Evolutionary conservation across 2,113 vertebrate genomes (phyloP).

Genomic region (Corythornis madagascariensis): DNA sequence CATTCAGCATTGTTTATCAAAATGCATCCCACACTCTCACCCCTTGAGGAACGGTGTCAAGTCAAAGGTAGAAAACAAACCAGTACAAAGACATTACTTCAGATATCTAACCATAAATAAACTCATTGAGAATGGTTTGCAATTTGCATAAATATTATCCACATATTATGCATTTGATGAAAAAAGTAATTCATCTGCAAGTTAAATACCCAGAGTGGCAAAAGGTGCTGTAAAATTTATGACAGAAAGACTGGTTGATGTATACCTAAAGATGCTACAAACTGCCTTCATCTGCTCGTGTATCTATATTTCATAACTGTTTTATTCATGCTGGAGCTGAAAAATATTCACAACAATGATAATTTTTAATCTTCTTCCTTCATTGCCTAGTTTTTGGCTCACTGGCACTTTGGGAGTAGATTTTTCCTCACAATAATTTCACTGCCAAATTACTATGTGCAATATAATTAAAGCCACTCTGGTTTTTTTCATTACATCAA

Average conservation of each 20-base stretch:
- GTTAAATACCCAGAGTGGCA: constrained; percentile 29
- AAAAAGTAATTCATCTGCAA: constrained; percentile 52
- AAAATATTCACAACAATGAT: not conserved
- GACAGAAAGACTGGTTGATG: not conserved
- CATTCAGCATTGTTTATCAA: constrained; percentile 79
- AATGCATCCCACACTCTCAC: constrained; percentile 43
- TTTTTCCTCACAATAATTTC: constrained; percentile 4
- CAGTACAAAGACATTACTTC: constrained; percentile 29
- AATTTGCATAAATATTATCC: constrained; percentile 62
- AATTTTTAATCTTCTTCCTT: constrained; percentile 15
- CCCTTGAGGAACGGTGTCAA: constrained; percentile 58
- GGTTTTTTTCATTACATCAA: not conserved
- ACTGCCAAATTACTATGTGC: not conserved
- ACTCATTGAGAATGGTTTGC: not conserved
- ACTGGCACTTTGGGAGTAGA: not conserved
- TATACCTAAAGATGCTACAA: not conserved
- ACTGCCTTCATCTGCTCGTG: not conserved
- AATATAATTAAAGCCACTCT: not conserved
- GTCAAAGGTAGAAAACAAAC: constrained; percentile 70
- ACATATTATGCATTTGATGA: constrained; percentile 27
- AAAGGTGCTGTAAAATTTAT: constrained; percentile 43
- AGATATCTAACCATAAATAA: constrained; percentile 54
- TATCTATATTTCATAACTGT: constrained; percentile 21
- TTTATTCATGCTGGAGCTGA: constrained; percentile 19
- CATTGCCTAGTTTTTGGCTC: not conserved